Evolutionary conservation across 2,113 vertebrate species (phyloP).

Genomic region (Salvator merianae): DNA sequence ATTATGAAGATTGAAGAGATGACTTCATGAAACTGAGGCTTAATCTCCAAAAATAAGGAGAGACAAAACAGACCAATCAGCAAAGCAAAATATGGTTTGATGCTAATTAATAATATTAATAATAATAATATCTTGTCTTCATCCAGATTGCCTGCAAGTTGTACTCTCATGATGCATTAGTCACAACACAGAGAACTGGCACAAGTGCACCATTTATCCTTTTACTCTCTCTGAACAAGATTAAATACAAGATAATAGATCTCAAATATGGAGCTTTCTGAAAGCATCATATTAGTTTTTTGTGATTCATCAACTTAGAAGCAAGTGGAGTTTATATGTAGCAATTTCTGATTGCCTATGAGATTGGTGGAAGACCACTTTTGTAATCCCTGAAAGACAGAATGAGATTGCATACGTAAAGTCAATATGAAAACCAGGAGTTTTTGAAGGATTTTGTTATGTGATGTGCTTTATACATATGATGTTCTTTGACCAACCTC

Average conservation of each 20-base stretch:
- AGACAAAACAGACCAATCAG: conserved; percentile 35
- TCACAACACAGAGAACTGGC: background rate
- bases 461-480: too few relatives aligned
- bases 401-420: background rate
- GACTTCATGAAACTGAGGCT: conserved; percentile 32
- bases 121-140: conserved; percentile 10
- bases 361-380: background rate
- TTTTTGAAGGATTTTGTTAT: background rate
- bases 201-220: background rate
- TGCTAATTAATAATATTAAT: conserved; percentile 2
- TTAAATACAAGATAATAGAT: background rate
- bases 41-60: conserved; percentile 30
- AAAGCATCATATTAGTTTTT: background rate
- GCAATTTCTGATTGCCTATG: background rate
- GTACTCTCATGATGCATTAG: background rate
- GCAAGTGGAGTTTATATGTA: background rate
- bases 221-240: background rate
- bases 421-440: too few relatives aligned
- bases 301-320: background rate
- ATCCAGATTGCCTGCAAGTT: background rate
- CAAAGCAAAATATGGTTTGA: background rate
- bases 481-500: too few relatives aligned
- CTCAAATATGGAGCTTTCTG: background rate
- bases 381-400: background rate
- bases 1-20: conserved; percentile 47